Evolutionary conservation across 2,797 vertebrate genomes (phyloP), one percentile per base, ranked within the genome.

Genomic region (Fundulus diaphanus): DNA sequence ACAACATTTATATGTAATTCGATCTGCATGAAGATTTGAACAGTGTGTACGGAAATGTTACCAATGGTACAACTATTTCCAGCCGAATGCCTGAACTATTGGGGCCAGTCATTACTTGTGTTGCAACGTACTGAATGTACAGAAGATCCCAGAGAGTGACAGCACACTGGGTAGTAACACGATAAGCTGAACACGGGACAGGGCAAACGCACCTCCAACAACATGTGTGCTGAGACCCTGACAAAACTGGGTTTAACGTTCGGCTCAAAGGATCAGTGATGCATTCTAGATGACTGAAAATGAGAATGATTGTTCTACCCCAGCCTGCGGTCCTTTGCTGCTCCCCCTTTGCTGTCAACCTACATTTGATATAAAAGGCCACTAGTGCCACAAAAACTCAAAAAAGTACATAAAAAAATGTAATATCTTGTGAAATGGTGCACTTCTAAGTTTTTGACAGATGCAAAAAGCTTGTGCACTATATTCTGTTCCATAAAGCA

Each of bases 1-100:
- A 29, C 22, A 61, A 70, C 27, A 3, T 1, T 46, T 35, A 71
- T 2, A 75, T n/a, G 13, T 27, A 70, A 44, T 82, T 67, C 52
- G 22, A 56, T 67, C n/a, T 61, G 61, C 29, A 31, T 40, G 66
- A 51, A 68, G 15, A 37, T n/a, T n/a, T n/a, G n/a, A 42, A 48
- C n/a, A 44, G 61, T 51, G 44, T 15, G 31, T 15, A 57, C 18
- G 63, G 63, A 29, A 24, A 73, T n/a, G 54, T 35, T 31, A 46
- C 20, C 4, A 51, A 1, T n/a, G 2, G 59, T 3, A 37, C 18
- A 22, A 40, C 1, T 7, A 12, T 13, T 20, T 11, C 22, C 5
- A 11, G 48, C 22, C 27, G 20, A 27, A 15, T 1, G 42, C 42
- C 46, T 40, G 44, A 59, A 16, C 29, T 59, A 24, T 4, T 48